Evolutionary conservation across 2,113 vertebrate genomes (phyloP), one percentile per base, ranked within the genome.

Genomic region (Hipposideros armiger): DNA sequence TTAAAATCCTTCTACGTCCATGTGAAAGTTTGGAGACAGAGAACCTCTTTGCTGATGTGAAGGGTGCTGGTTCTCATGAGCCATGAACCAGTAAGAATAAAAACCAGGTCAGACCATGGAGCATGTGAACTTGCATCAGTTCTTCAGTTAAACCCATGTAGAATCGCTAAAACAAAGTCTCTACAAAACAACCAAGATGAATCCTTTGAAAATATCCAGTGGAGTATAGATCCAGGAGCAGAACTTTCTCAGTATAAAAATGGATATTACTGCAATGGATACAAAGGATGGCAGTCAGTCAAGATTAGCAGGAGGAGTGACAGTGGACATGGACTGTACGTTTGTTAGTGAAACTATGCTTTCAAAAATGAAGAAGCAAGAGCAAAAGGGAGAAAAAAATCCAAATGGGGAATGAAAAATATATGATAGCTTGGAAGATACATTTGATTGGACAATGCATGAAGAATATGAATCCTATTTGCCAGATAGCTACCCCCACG

Each of bases 151-250:
- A 99, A 99, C 94, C 99, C 99, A 69, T 99, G 98, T 92, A 98
- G 98, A 94, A 80, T 98, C 64, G 80, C 93, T 97, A 98, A 98
- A 98, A 96, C 82, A 92, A 98, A 97, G 97, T 73, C 91, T 90
- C 91, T 96, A n/a, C 96, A 97, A 92, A 98, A 97, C 97, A 95
- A 97, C 52, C 98, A 98, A 98, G 98, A 98, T 76, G 94, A 96
- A 50, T 76, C 97, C 52, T 97, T 98, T 94, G 99, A 98, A 98
- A 99, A 99, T 78, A 97, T 98, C 56, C 99, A 98, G 86, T 99
- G 99, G 99, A 99, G 99, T 98, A 32, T 99, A 72, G 99, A 99
- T 96, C 99, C 99, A 6, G 99, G 98, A 56, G 98, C 99, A 89
- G 98, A 99, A 54, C 98, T 99, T 96, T 99, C 99, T 66, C 98